Conservation (phyloP, 1,140 invertebrate genomes). For the Leptinotarsa lineolata region DNA sequence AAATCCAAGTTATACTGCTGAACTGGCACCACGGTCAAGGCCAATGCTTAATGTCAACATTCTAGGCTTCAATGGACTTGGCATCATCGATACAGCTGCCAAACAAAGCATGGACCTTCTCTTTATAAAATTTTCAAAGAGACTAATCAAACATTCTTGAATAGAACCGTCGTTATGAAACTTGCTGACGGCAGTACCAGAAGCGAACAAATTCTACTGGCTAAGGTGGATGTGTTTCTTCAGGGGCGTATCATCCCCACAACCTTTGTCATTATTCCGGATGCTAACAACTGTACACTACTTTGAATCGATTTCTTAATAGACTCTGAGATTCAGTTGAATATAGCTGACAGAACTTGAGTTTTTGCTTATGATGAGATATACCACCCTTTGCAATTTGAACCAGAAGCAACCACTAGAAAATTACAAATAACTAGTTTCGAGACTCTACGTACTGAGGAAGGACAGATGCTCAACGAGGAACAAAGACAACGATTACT, state of each 20-base stretch:
- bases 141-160: neutral
- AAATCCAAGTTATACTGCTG: no score
- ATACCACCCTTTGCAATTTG: neutral
- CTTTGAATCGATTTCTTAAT: neutral
- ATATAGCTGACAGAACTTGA: no score
- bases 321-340: neutral
- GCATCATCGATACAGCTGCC: no score
- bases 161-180: neutral
- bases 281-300: neutral
- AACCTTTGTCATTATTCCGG: neutral
- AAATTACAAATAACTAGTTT: neutral
- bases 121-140: no score
- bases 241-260: no score
- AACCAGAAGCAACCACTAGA: neutral
- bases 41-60: no score
- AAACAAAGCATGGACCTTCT: no score
- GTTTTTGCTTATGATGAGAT: no score
- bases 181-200: neutral
- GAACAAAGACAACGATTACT: neutral
- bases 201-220: neutral
- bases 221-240: no score
- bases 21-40: no score
- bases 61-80: no score
- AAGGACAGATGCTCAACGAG: neutral
- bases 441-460: slow-evolving; percentile 1